Evolutionary conservation across 2,113 vertebrate species (phyloP).

Genomic region (human): DNA sequence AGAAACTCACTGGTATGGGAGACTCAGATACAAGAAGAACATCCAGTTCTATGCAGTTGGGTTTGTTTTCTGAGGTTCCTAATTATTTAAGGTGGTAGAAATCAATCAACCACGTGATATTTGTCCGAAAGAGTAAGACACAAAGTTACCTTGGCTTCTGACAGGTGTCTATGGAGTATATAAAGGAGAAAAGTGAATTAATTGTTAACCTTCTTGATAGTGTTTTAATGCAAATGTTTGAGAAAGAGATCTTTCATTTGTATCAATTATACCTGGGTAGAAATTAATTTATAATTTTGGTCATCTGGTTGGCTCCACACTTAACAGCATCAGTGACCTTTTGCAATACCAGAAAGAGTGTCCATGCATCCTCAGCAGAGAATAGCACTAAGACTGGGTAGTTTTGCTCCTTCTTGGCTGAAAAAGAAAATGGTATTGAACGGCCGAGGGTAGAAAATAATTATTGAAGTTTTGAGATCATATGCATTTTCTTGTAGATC

Average conservation of each 20-base stretch:
- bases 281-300: slow-evolving; percentile 84
- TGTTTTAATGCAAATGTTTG: slow-evolving; percentile 83
- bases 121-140: slow-evolving; percentile 70
- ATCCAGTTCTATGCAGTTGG: slow-evolving; percentile 71
- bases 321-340: slow-evolving; percentile 70
- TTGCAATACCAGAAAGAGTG: background rate
- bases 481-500: background rate
- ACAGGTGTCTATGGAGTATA: slow-evolving; percentile 71
- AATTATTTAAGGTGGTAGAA: slow-evolving; percentile 79
- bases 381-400: slow-evolving; percentile 40
- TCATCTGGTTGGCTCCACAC: slow-evolving; percentile 76
- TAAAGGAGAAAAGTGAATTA: slow-evolving; percentile 81
- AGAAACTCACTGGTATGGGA: slow-evolving; percentile 67
- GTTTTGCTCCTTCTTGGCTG: slow-evolving; percentile 64
- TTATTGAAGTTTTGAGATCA: slow-evolving; percentile 6
- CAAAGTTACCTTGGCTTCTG: slow-evolving; percentile 71
- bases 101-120: slow-evolving; percentile 73
- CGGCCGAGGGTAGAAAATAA: background rate
- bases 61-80: slow-evolving; percentile 76
- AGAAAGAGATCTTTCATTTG: slow-evolving; percentile 81
- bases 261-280: slow-evolving; percentile 81
- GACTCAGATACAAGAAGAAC: slow-evolving; percentile 69
- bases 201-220: slow-evolving; percentile 80
- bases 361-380: background rate
- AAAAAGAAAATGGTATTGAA: slow-evolving; percentile 57